Percentiles rank a stretch among this genome's conserved stretches.
phyloP scores from a whole-genome alignment of 2,113 vertebrate genomes.

The Taurulus bubalis region DNA sequence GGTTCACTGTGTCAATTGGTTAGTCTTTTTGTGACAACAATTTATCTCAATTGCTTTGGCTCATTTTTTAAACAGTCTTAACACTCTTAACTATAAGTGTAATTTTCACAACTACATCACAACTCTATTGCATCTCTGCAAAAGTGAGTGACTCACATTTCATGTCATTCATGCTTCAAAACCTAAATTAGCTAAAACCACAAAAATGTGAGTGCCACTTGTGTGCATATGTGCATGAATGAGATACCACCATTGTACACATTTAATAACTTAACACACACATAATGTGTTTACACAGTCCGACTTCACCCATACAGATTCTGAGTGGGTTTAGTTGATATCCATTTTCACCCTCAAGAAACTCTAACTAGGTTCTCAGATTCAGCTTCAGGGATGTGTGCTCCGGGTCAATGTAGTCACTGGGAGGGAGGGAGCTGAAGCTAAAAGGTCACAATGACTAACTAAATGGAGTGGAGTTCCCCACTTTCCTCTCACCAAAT shows the following conservation, averaged over 20 bases:
- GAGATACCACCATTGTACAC: neutral
- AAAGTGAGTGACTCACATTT: too few relatives aligned
- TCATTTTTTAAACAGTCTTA: neutral
- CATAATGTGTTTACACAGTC: neutral
- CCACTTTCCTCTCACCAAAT: neutral
- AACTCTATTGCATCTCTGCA: neutral
- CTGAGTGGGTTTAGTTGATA: constrained; percentile 16
- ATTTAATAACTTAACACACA: neutral
- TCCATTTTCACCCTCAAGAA: constrained; percentile 31
- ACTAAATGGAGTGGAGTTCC: neutral
- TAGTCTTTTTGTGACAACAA: neutral
- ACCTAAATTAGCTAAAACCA: too few relatives aligned
- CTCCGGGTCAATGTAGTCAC: constrained; percentile 21
- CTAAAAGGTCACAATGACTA: constrained; percentile 6
- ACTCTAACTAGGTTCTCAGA: constrained; percentile 19
- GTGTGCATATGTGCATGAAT: neutral
- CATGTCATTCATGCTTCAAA: neutral
- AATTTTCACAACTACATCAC: neutral
- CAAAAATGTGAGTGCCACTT: too few relatives aligned
- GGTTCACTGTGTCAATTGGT: too few relatives aligned
- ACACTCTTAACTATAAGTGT: neutral
- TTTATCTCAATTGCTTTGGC: neutral
- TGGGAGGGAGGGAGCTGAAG: neutral
- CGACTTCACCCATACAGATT: constrained; percentile 6
- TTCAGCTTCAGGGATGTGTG: constrained; percentile 30